These are phyloP conservation scores for Calvadosia cruxmelitensis DNA, from an alignment of 30 jellyfish, hydroid and myxozoan species.

Conservation along the genomic window DNA sequence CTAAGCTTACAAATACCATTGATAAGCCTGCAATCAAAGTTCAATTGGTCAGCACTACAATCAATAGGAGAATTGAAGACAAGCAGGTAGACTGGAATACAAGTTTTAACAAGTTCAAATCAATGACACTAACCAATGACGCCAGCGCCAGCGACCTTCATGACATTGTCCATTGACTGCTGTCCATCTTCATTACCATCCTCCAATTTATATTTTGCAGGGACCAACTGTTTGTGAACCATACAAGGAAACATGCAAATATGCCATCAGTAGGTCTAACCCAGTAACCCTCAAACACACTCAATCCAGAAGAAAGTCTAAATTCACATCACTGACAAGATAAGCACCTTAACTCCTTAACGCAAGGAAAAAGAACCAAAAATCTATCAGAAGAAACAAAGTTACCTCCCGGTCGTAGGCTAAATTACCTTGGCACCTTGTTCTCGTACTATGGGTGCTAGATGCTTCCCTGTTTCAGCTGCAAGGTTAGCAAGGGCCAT, in stretches of 20 bases:
- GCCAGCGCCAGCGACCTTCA: constrained; percentile 90
- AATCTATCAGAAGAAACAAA: too few species aligned
- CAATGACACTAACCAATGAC: constrained; percentile 27
- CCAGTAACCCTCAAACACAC: not conserved
- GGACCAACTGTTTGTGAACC: constrained; percentile 53
- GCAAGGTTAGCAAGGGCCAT: constrained; percentile 66
- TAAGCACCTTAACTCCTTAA: too few species aligned
- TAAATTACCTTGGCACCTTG: constrained; percentile 92
- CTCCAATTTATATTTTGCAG: constrained; percentile 50
- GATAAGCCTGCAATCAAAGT: constrained; percentile 42
- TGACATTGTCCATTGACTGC: constrained; percentile 46
- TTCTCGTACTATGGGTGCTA: constrained; percentile 65
- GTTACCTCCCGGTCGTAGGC: too few species aligned
- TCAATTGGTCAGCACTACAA: not conserved
- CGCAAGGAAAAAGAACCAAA: too few species aligned
- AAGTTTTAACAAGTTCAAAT: not conserved
- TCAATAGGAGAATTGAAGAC: not conserved
- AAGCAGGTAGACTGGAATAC: not conserved
- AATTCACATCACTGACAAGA: not conserved
- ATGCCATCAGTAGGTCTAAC: too few species aligned
- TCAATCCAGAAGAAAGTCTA: not conserved
- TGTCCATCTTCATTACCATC: constrained; percentile 42
- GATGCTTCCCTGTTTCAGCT: constrained; percentile 45
- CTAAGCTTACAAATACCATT: constrained; percentile 61
- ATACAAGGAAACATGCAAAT: not conserved